Evolutionary conservation across 2,797 vertebrate genomes (phyloP).

Genomic region (Pangasius mekongensis): DNA sequence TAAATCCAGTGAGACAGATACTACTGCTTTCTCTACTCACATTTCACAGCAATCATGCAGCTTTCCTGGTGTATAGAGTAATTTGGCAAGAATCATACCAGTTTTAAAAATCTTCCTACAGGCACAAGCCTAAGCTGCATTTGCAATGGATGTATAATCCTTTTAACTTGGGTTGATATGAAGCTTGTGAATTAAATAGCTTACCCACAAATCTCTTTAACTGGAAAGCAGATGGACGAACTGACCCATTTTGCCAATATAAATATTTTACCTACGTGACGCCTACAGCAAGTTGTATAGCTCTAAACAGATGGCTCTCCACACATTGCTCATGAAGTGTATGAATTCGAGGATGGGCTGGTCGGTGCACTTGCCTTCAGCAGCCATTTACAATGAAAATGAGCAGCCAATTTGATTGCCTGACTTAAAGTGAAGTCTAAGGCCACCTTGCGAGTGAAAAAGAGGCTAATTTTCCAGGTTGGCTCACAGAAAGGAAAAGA

Average conservation of each 20-base stretch:
- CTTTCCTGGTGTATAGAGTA: background rate
- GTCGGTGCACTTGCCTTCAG: conserved; percentile 3
- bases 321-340: conserved; percentile 24
- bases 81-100: background rate
- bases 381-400: conserved; percentile 30
- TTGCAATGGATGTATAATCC: background rate
- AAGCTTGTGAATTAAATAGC: conserved; percentile 31
- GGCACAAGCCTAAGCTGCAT: background rate
- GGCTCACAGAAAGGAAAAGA: conserved; percentile 1
- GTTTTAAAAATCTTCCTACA: background rate
- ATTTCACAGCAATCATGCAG: background rate
- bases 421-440: conserved; percentile 15
- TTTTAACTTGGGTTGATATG: conserved; percentile 3
- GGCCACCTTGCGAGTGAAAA: background rate
- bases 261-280: background rate
- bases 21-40: background rate
- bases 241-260: conserved; percentile 36
- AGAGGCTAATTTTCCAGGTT: conserved; percentile 14
- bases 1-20: background rate
- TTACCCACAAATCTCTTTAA: conserved; percentile 6
- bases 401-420: background rate
- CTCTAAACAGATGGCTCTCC: background rate
- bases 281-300: background rate
- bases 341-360: conserved; percentile 2
- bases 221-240: conserved; percentile 12